Conservation (phyloP, 2,888 invertebrate species). For the Ametastegia equiseti region DNA sequence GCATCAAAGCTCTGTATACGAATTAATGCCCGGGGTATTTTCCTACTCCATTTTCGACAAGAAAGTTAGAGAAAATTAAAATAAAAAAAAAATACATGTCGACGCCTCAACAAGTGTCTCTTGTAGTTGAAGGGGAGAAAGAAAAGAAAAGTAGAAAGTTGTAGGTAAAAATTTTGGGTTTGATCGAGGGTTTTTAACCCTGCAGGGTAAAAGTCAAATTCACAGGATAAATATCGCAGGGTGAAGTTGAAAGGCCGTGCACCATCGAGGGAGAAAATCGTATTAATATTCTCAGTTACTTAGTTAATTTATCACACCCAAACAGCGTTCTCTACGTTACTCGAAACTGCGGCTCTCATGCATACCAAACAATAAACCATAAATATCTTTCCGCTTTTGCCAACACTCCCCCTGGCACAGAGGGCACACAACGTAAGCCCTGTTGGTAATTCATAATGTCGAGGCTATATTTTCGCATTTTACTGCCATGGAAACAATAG, state of each 20-base stretch:
- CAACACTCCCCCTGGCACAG: conserved; percentile 1
- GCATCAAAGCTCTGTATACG: conserved; percentile 17
- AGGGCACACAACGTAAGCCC: conserved; percentile 31
- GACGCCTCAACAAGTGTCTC: conserved; percentile 9
- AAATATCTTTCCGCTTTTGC: conserved; percentile 42
- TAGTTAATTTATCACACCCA: conserved; percentile 40
- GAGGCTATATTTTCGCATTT: conserved; percentile 39
- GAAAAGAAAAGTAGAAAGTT: background rate
- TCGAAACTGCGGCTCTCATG: conserved; percentile 19
- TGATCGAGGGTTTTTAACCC: background rate
- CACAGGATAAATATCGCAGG: background rate
- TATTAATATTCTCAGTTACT: conserved; percentile 37
- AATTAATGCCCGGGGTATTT: background rate
- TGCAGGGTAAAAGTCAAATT: background rate
- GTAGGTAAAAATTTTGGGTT: background rate
- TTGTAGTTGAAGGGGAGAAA: background rate
- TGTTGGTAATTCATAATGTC: conserved; percentile 41
- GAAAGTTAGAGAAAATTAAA: too few species aligned
- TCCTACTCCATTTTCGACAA: background rate
- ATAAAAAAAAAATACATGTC: too few species aligned
- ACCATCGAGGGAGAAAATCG: background rate
- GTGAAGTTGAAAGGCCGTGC: conserved; percentile 19
- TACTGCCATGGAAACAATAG: conserved; percentile 35
- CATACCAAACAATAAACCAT: conserved; percentile 43
- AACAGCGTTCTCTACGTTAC: background rate